phyloP scores from a whole-genome alignment of 92 coral and sea anemone species.

The Paragorgia papillata region DNA sequence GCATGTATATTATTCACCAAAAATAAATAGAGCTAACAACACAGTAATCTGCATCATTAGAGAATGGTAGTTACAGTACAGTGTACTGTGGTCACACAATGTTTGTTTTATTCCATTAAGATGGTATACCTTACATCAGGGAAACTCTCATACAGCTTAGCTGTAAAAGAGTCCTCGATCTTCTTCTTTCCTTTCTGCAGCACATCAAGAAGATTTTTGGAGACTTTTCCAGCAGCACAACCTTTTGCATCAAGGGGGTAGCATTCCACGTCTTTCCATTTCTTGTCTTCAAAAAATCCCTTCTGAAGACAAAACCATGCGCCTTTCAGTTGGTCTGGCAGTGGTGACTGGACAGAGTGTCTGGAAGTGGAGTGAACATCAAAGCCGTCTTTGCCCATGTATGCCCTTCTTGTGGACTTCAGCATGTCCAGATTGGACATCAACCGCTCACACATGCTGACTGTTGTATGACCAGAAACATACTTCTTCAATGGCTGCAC shows the following conservation, averaged over 20 bases:
- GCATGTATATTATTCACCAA: too few species aligned
- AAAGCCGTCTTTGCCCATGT: slow-evolving; percentile 33
- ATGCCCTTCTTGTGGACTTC: slow-evolving; percentile 5
- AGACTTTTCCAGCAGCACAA: slow-evolving; percentile 27
- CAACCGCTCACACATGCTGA: slow-evolving; percentile 24
- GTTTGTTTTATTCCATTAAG: slow-evolving; percentile 17
- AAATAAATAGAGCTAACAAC: too few species aligned
- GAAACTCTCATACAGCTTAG: slow-evolving; percentile 16
- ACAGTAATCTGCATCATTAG: too few species aligned
- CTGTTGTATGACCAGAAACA: slow-evolving; percentile 36
- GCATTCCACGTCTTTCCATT: slow-evolving; percentile 27
- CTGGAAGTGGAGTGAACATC: slow-evolving; percentile 24
- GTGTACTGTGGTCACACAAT: too few species aligned
- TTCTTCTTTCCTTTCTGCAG: slow-evolving; percentile 6
- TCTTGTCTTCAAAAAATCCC: slow-evolving; percentile 13
- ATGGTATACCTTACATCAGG: slow-evolving; percentile 26
- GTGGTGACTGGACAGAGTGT: slow-evolving; percentile 32
- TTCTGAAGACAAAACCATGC: slow-evolving; percentile 4
- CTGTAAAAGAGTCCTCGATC: slow-evolving; percentile 6
- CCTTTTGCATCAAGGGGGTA: slow-evolving; percentile 16
- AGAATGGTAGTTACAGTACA: too few species aligned
- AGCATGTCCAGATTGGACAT: slow-evolving; percentile 28
- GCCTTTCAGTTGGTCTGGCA: slow-evolving; percentile 35
- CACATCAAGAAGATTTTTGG: slow-evolving; percentile 10
- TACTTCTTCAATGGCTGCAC: slow-evolving; percentile 42